These are phyloP conservation scores for Pteromalus puparum DNA, from an alignment of 1,140 invertebrate species.

Conservation along the genomic window DNA sequence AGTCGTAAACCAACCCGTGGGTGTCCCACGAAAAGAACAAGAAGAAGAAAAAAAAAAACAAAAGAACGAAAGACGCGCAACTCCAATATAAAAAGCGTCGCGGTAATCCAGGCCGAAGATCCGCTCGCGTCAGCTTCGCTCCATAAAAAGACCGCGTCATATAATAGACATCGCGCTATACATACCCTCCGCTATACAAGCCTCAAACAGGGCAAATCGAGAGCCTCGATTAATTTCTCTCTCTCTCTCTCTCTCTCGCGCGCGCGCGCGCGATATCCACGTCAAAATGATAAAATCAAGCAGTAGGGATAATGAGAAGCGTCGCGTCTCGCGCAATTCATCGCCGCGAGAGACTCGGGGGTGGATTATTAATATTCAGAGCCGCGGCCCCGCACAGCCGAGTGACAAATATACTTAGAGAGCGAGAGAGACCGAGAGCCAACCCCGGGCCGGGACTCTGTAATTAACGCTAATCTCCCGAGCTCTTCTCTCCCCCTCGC, in stretches of 20 bases:
- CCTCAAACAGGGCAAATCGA: slow-evolving; percentile 30
- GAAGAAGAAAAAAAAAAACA: not conserved
- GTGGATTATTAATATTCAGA: slow-evolving; percentile 73
- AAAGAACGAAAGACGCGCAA: not conserved
- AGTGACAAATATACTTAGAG: slow-evolving; percentile 74
- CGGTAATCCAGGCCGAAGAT: slow-evolving; percentile 4
- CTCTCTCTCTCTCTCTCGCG: not conserved
- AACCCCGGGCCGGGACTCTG: slow-evolving; percentile 63
- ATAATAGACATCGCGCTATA: not conserved
- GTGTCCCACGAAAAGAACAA: not conserved
- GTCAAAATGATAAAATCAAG: slow-evolving; percentile 69
- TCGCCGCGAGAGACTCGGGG: slow-evolving; percentile 50
- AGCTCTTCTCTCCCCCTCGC: not conserved
- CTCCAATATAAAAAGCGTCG: not conserved
- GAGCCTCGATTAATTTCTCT: slow-evolving; percentile 46
- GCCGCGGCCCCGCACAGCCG: slow-evolving; percentile 61
- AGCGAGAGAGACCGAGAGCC: slow-evolving; percentile 34
- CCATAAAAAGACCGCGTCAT: not conserved
- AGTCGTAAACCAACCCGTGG: not conserved
- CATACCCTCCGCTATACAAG: not conserved
- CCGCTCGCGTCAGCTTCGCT: not conserved
- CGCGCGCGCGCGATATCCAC: slow-evolving; percentile 33
- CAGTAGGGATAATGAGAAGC: slow-evolving; percentile 69
- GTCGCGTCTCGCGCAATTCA: slow-evolving; percentile 69
- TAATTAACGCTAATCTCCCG: slow-evolving; percentile 75